These are phyloP conservation scores for Neogale vison DNA, from an alignment of 2,113 vertebrate species.

Conservation along the genomic window DNA sequence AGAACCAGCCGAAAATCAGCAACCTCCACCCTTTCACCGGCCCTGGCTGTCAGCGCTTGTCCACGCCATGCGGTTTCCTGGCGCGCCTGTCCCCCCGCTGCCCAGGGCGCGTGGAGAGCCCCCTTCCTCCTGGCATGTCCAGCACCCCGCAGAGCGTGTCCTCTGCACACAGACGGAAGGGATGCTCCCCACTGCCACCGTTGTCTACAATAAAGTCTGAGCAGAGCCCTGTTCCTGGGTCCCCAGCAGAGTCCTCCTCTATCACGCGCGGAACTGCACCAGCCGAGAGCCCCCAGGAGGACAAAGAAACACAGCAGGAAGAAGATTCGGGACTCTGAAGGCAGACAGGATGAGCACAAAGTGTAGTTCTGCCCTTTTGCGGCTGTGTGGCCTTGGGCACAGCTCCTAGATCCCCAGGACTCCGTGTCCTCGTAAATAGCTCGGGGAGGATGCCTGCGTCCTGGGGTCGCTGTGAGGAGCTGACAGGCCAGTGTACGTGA, in stretches of 20 bases:
- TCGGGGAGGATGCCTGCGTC: not conserved
- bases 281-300: not conserved
- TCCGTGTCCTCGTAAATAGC: not conserved
- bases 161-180: fast-evolving
- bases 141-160: not conserved
- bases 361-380: not conserved
- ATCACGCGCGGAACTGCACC: not conserved
- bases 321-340: fast-evolving
- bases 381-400: not conserved
- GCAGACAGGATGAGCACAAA: fast-evolving
- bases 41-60: fast-evolving
- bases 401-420: not conserved
- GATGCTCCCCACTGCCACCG: fast-evolving
- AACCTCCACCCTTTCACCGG: fast-evolving
- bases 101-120: not conserved
- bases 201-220: not conserved
- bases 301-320: not conserved
- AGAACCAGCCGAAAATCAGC: not conserved
- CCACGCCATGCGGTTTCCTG: fast-evolving
- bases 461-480: not conserved
- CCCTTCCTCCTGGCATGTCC: not conserved
- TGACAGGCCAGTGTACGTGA: fast-evolving
- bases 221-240: fast-evolving
- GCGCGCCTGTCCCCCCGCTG: fast-evolving
- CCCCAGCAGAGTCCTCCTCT: too few relatives aligned